Percentiles rank a stretch among this genome's conserved stretches.
phyloP scores from a whole-genome alignment of 2,888 invertebrate species.

The Tiliacea aurago region DNA sequence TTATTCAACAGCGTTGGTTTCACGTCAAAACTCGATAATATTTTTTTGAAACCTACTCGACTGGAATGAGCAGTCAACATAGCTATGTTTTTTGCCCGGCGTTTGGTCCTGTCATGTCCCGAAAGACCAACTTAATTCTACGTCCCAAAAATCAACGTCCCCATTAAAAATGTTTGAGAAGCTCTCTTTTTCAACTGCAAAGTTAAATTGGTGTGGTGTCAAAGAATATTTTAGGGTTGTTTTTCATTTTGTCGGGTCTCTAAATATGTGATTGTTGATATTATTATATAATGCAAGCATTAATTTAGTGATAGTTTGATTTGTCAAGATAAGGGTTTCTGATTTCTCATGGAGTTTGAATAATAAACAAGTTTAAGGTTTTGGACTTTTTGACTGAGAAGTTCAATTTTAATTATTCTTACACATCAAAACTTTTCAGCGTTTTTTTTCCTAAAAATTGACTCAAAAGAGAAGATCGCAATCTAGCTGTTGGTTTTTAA shows the following conservation, averaged over 20 bases:
- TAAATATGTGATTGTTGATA: conserved; percentile 52
- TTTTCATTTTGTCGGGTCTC: conserved; percentile 52
- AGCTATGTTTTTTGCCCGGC: conserved; percentile 61
- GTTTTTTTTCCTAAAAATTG: background rate
- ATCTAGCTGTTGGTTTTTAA: no score
- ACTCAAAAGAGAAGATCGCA: no score
- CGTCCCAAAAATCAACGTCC: conserved; percentile 16
- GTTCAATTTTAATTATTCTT: background rate
- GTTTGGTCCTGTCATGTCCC: conserved; percentile 56
- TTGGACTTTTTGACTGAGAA: background rate
- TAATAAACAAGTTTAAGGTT: conserved; percentile 10
- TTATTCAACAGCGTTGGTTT: conserved; percentile 73
- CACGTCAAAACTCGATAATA: conserved; percentile 71
- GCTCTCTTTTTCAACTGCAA: conserved; percentile 18
- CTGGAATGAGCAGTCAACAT: conserved; percentile 77
- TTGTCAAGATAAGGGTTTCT: conserved; percentile 52
- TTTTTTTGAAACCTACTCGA: conserved; percentile 72
- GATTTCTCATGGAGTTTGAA: conserved; percentile 37
- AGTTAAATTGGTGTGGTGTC: conserved; percentile 41
- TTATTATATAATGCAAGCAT: conserved; percentile 57
- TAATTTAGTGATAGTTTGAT: conserved; percentile 51
- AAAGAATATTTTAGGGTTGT: conserved; percentile 46
- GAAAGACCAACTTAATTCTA: conserved; percentile 43
- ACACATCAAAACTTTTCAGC: background rate
- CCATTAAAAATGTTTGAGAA: background rate